Percentiles rank a stretch among this genome's conserved stretches.
Evolutionary conservation across 2,888 invertebrate species (phyloP).

Genomic region (Drosophila melanosoma): DNA sequence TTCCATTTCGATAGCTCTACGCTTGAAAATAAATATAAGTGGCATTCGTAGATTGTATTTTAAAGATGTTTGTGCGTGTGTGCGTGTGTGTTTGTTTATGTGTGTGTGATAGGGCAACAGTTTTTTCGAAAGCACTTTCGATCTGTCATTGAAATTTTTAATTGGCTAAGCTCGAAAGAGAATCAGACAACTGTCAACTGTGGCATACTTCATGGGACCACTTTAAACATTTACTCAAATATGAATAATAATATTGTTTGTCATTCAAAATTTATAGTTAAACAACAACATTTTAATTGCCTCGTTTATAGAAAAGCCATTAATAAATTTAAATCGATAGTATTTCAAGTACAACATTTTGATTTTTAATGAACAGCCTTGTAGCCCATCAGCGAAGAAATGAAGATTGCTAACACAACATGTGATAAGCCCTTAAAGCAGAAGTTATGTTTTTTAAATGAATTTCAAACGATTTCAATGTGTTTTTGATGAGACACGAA

Average conservation of each 20-base stretch:
- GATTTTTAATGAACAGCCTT: constrained; percentile 44
- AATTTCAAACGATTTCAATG: constrained; percentile 74
- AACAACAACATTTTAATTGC: constrained; percentile 44
- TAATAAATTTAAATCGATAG: constrained; percentile 48
- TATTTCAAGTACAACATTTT: constrained; percentile 19
- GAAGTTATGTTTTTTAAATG: constrained; percentile 71
- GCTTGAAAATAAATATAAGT: constrained; percentile 51
- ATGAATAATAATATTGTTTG: constrained; percentile 13
- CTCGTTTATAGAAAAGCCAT: constrained; percentile 48
- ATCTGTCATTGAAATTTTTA: constrained; percentile 51
- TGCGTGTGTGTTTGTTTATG: constrained; percentile 22
- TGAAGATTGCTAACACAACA: constrained; percentile 49
- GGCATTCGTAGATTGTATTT: constrained; percentile 39
- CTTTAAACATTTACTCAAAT: constrained; percentile 55
- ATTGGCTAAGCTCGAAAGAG: constrained; percentile 61
- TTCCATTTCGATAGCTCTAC: constrained; percentile 63
- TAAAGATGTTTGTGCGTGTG: constrained; percentile 17
- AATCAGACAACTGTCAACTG: constrained; percentile 30
- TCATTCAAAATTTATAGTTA: constrained; percentile 16
- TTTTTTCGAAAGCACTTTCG: constrained; percentile 27
- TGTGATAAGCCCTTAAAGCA: constrained; percentile 51
- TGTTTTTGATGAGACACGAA: constrained; percentile 66
- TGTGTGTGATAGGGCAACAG: constrained; percentile 42
- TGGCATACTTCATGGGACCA: constrained; percentile 23
- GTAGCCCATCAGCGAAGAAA: constrained; percentile 21